Evolutionary conservation across 2,888 invertebrate species (phyloP).

Genomic region (Thysanoteuthis rhombus): DNA sequence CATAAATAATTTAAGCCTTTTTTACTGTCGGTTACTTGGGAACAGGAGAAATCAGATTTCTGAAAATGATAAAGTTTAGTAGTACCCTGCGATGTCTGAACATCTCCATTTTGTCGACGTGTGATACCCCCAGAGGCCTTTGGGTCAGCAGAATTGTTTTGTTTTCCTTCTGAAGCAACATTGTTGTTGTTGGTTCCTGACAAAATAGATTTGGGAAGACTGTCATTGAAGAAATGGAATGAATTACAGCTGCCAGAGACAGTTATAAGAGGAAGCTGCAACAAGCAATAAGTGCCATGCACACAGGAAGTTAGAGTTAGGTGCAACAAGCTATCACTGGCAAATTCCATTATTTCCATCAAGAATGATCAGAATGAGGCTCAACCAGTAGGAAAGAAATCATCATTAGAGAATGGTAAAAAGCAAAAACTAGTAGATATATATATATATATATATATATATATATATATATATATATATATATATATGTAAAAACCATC

Average conservation of each 20-base stretch:
- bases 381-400: too few species aligned
- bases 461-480: background rate
- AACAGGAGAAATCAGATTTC: background rate
- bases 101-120: slow-evolving; percentile 20
- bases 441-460: background rate
- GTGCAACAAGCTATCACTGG: background rate
- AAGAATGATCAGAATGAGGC: background rate
- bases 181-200: slow-evolving; percentile 25
- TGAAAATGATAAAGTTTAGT: background rate
- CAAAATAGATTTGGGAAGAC: slow-evolving; percentile 24
- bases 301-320: background rate
- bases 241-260: background rate
- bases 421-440: too few species aligned
- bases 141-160: slow-evolving; percentile 22
- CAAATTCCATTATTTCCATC: background rate
- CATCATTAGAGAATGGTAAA: too few species aligned
- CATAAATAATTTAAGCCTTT: background rate
- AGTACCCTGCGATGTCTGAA: slow-evolving; percentile 27
- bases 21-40: background rate
- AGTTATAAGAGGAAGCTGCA: background rate
- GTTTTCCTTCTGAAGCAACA: background rate
- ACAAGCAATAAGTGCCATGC: background rate
- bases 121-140: background rate
- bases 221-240: background rate
- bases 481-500: background rate